Conservation (phyloP, 2,113 vertebrate species). For the Prunella himalayana region DNA sequence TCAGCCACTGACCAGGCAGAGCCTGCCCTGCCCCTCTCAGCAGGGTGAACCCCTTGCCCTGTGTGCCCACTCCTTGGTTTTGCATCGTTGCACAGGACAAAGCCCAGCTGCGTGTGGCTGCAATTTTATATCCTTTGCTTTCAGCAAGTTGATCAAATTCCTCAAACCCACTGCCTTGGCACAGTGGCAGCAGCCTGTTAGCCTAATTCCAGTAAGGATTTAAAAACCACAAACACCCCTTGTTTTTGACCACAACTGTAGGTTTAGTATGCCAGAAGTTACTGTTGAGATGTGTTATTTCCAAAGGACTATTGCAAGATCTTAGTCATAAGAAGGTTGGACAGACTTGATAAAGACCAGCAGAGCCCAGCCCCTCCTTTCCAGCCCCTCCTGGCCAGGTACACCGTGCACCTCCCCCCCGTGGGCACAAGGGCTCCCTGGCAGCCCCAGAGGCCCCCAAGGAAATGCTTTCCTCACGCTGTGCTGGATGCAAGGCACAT, state of each 20-base stretch:
- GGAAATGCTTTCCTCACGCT: background rate
- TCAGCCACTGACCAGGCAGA: background rate
- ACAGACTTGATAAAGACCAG: background rate
- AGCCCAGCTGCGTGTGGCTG: background rate
- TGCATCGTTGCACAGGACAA: background rate
- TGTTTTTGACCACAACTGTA: background rate
- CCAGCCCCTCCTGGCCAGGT: background rate
- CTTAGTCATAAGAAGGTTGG: background rate
- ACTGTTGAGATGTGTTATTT: slow-evolving; percentile 52
- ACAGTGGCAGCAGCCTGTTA: background rate
- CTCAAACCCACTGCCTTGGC: background rate
- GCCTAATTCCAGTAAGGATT: background rate
- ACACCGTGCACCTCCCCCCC: background rate
- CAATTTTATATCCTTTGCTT: background rate
- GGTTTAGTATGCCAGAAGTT: slow-evolving; percentile 14
- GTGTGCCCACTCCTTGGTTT: fast-evolving
- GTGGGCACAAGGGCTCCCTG: background rate
- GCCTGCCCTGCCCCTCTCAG: background rate
- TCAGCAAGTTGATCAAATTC: background rate
- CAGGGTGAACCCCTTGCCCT: fast-evolving
- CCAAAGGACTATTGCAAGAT: background rate
- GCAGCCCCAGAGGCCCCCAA: background rate
- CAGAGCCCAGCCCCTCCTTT: background rate
- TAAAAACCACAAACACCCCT: background rate
- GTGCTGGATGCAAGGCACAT: background rate